phyloP scores from a whole-genome alignment of 2,113 vertebrate species.

The Menura novaehollandiae region DNA sequence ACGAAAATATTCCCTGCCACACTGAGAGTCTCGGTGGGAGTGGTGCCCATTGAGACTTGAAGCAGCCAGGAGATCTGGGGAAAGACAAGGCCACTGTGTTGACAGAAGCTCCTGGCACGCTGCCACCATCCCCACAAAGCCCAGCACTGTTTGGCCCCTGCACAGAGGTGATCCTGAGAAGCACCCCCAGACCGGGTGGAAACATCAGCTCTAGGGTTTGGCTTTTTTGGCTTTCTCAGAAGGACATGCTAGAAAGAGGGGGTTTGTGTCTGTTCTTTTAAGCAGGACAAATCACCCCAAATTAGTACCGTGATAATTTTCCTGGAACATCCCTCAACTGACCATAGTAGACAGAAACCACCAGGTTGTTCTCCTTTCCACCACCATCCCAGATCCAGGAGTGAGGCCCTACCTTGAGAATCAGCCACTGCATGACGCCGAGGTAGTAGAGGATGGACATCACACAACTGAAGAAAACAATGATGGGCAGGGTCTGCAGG shows the following conservation, averaged over 20 bases:
- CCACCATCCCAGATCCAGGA: background rate
- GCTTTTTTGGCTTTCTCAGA: background rate
- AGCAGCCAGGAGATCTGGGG: constrained; percentile 90
- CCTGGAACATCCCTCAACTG: background rate
- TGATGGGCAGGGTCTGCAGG: constrained; percentile 83
- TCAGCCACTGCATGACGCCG: constrained; percentile 89
- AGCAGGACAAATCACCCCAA: background rate
- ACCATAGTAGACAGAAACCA: background rate
- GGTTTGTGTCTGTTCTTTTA: background rate
- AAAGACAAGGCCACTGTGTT: background rate
- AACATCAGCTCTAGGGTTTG: background rate
- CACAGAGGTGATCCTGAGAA: background rate
- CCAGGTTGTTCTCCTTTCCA: background rate
- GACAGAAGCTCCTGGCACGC: background rate
- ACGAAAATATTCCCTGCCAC: constrained; percentile 97
- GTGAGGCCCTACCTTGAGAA: constrained; percentile 82
- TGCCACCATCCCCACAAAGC: background rate
- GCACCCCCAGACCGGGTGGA: background rate
- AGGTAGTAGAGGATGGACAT: constrained; percentile 93
- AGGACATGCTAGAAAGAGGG: background rate
- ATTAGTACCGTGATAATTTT: background rate
- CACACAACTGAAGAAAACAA: constrained; percentile 92
- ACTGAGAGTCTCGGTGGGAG: constrained; percentile 87
- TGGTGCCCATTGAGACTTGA: constrained; percentile 91
- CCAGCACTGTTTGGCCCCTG: background rate